These are phyloP conservation scores for Mallotus villosus DNA, from an alignment of 2,797 vertebrate genomes.

Conservation along the genomic window DNA sequence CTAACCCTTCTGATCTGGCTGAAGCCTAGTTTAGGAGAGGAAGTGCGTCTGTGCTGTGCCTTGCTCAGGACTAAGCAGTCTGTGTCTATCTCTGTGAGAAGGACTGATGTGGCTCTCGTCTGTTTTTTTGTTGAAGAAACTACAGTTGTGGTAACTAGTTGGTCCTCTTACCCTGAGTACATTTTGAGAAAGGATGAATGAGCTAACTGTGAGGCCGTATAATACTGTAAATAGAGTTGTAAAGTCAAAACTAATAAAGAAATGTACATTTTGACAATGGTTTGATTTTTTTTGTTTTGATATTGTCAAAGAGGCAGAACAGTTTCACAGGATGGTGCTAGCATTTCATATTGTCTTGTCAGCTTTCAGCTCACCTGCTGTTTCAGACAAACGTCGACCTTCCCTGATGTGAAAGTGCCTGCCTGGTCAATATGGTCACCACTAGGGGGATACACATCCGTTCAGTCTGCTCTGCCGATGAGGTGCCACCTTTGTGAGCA, in stretches of 20 bases:
- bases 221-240: slow-evolving; percentile 47
- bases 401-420: neutral
- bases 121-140: neutral
- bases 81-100: neutral
- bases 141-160: neutral
- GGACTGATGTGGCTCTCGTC: neutral
- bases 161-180: neutral
- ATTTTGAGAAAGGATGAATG: neutral
- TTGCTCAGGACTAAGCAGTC: neutral
- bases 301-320: neutral
- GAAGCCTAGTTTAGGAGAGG: neutral
- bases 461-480: neutral
- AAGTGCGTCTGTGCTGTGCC: neutral
- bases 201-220: neutral
- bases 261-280: slow-evolving; percentile 26
- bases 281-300: neutral
- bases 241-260: slow-evolving; percentile 34
- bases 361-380: neutral
- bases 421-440: neutral
- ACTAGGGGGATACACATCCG: neutral
- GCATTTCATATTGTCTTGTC: too few species aligned
- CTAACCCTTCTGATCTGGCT: neutral
- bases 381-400: neutral
- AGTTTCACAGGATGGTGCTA: too few species aligned
- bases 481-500: neutral